phyloP scores from a whole-genome alignment of 2,797 vertebrate genomes.

The Paramormyrops hopkinsi region DNA sequence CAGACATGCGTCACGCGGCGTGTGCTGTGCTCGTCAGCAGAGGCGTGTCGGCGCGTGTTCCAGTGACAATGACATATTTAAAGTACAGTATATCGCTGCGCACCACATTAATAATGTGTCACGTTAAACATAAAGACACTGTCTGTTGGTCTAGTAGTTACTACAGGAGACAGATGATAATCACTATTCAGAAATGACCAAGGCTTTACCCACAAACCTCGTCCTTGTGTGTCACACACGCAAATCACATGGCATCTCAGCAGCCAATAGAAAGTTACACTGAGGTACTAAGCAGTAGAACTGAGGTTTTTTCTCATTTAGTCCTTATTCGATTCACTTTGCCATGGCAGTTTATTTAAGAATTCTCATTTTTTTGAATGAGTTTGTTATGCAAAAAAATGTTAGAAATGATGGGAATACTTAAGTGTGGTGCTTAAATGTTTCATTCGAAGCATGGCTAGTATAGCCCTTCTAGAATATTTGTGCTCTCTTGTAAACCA shows the following conservation, averaged over 20 bases:
- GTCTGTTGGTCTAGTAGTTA: neutral
- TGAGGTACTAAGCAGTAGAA: neutral
- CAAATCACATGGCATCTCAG: neutral
- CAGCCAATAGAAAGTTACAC: neutral
- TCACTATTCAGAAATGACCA: neutral
- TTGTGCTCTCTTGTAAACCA: conserved; percentile 45
- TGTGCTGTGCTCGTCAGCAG: neutral
- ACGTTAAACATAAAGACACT: neutral
- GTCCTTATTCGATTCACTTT: neutral
- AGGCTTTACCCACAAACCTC: neutral
- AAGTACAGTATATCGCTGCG: neutral
- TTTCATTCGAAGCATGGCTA: neutral
- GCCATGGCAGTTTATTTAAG: neutral
- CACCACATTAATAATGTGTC: neutral
- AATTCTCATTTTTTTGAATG: neutral
- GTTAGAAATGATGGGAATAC: neutral
- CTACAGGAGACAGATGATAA: neutral
- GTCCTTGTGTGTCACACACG: neutral
- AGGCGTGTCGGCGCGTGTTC: neutral
- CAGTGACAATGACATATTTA: neutral
- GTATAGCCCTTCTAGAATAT: neutral
- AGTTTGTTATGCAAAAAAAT: neutral
- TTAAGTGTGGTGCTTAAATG: neutral
- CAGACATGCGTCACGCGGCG: neutral
- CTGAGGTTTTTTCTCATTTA: neutral